Evolutionary conservation across 2,888 invertebrate species (phyloP).

Genomic region (Noctuana brunneofusca): DNA sequence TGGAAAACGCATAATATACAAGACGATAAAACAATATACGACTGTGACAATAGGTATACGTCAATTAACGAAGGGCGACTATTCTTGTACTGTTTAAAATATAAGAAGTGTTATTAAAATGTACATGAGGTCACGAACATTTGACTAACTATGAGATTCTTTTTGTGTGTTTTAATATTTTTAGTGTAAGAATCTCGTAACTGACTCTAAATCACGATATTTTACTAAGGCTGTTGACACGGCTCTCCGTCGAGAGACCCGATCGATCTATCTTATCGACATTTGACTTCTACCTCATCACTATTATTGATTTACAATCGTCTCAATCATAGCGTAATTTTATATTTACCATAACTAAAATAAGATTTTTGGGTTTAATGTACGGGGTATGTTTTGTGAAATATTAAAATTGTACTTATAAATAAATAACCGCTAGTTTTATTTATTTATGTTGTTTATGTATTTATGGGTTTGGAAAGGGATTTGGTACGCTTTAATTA

Average conservation of each 20-base stretch:
- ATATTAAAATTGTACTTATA: slow-evolving; percentile 81
- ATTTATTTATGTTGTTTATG: slow-evolving; percentile 49
- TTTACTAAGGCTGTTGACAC: slow-evolving; percentile 58
- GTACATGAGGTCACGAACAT: slow-evolving; percentile 1
- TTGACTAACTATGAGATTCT: background rate
- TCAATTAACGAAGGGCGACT: slow-evolving; percentile 27
- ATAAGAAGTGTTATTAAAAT: slow-evolving; percentile 2
- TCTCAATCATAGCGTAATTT: slow-evolving; percentile 73
- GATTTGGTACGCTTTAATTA: slow-evolving; percentile 11
- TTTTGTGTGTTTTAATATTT: slow-evolving; percentile 40
- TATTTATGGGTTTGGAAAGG: too few relatives aligned
- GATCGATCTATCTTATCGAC: slow-evolving; percentile 44
- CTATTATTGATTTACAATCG: slow-evolving; percentile 73
- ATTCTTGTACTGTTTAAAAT: slow-evolving; percentile 3
- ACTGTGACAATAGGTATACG: slow-evolving; percentile 24
- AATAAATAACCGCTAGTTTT: slow-evolving; percentile 76
- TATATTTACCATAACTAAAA: slow-evolving; percentile 74
- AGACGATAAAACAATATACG: background rate
- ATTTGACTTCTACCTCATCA: slow-evolving; percentile 54
- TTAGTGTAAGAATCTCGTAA: slow-evolving; percentile 66
- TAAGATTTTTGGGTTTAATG: slow-evolving; percentile 75
- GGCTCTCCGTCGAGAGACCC: slow-evolving; percentile 52
- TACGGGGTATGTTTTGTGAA: slow-evolving; percentile 81
- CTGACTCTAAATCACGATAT: slow-evolving; percentile 14
- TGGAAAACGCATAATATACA: slow-evolving; percentile 10